These are phyloP conservation scores for Caenorhabditis zanzibari DNA, from an alignment of 2,888 invertebrate species.

Conservation along the genomic window DNA sequence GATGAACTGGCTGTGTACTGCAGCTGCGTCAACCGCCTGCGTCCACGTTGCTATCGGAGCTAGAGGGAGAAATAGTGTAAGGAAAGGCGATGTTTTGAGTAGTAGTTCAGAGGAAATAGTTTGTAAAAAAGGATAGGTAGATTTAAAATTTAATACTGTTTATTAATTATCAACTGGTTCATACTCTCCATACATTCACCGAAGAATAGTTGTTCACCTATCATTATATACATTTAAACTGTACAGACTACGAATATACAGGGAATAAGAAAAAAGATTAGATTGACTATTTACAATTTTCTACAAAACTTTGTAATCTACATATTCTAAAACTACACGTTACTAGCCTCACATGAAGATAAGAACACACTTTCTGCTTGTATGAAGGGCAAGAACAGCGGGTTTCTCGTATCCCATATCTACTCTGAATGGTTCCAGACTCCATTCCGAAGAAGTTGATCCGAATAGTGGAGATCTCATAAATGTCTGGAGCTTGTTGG, in stretches of 20 bases:
- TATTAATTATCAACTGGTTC: background rate
- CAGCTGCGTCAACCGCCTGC: conserved; percentile 2
- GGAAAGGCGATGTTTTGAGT: background rate
- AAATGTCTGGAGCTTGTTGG: conserved; percentile 59
- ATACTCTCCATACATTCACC: conserved; percentile 10
- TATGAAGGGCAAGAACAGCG: conserved; percentile 66
- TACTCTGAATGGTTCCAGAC: conserved; percentile 49
- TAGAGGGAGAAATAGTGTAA: background rate
- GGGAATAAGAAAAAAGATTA: background rate
- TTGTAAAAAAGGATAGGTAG: background rate
- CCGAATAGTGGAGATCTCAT: conserved; percentile 68
- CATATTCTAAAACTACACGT: background rate
- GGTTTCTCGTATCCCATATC: conserved; percentile 66
- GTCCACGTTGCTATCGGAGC: conserved; percentile 33
- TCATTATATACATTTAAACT: background rate
- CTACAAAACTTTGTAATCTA: conserved; percentile 20
- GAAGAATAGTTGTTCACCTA: conserved; percentile 2
- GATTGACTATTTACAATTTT: background rate
- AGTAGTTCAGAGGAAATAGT: no score
- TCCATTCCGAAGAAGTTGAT: conserved; percentile 59
- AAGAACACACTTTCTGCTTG: conserved; percentile 56
- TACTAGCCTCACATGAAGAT: conserved; percentile 47
- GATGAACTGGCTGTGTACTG: conserved; percentile 18
- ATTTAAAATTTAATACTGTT: background rate
- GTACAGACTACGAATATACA: background rate